phyloP scores from a whole-genome alignment of 1,140 invertebrate genomes.

The Calephelis virginiensis region DNA sequence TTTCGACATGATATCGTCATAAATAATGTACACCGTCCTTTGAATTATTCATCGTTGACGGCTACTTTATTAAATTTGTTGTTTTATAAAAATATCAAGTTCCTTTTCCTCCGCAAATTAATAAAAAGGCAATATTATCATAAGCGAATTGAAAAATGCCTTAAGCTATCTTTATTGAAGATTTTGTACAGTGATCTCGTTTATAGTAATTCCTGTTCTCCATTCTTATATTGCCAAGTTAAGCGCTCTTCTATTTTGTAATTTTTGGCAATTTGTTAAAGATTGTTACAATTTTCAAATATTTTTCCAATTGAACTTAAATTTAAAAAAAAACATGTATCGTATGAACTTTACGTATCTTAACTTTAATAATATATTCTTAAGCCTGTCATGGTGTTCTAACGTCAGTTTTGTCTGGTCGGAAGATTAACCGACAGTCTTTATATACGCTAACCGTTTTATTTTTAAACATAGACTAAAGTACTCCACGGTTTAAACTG shows the following conservation, averaged over 20 bases:
- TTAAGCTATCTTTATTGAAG: constrained; percentile 31
- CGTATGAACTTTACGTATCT: too few relatives aligned
- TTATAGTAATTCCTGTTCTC: constrained; percentile 8
- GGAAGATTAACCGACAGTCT: too few relatives aligned
- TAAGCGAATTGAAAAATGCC: constrained; percentile 38
- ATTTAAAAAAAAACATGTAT: too few relatives aligned
- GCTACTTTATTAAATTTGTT: constrained; percentile 75
- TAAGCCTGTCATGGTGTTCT: too few relatives aligned
- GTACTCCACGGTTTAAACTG: too few relatives aligned
- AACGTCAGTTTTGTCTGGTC: too few relatives aligned
- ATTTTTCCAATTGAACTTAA: too few relatives aligned
- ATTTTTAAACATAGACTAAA: too few relatives aligned
- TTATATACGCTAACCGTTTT: too few relatives aligned
- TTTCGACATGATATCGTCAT: constrained; percentile 69
- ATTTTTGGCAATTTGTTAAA: background rate
- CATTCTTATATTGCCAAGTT: background rate
- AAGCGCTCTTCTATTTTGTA: background rate
- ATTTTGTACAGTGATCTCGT: constrained; percentile 13
- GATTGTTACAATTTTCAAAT: too few relatives aligned
- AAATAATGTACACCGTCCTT: constrained; percentile 68
- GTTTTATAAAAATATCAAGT: constrained; percentile 66
- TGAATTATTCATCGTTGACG: constrained; percentile 72
- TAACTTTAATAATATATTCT: too few relatives aligned
- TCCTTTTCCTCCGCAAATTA: constrained; percentile 46
- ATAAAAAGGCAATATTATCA: constrained; percentile 44